phyloP scores from a whole-genome alignment of 2,113 vertebrate genomes.

The Tenebrosternarchus preto region DNA sequence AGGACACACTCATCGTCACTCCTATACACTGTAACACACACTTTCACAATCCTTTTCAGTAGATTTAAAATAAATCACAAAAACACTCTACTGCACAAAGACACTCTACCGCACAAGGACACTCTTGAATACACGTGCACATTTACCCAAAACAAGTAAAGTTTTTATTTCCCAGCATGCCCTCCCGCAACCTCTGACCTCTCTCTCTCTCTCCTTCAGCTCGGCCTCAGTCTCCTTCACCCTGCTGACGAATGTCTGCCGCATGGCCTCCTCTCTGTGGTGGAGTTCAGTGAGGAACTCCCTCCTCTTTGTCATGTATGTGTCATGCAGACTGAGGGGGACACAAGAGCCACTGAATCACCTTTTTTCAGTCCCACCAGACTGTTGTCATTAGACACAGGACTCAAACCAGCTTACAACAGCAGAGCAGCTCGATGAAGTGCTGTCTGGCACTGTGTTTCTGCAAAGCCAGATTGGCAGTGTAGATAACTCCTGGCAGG shows the following conservation, averaged over 20 bases:
- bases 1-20: too few species aligned
- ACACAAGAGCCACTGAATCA: neutral
- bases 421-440: neutral
- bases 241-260: constrained; percentile 54
- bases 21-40: too few species aligned
- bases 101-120: too few species aligned
- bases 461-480: too few species aligned
- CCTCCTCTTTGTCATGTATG: constrained; percentile 52
- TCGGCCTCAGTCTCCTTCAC: constrained; percentile 56
- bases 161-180: neutral
- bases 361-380: neutral
- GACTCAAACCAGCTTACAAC: too few species aligned
- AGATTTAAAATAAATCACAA: too few species aligned
- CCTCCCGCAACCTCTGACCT: constrained; percentile 39
- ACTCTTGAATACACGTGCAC: too few species aligned
- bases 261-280: constrained; percentile 55
- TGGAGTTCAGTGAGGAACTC: constrained; percentile 52
- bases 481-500: neutral
- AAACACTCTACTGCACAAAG: too few species aligned
- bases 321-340: constrained; percentile 50
- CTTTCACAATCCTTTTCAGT: too few species aligned
- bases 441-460: neutral
- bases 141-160: too few species aligned
- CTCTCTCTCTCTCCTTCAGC: constrained; percentile 55
- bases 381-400: too few species aligned